Conservation (phyloP, 2,888 invertebrate genomes). For the Tetropium fuscum region DNA sequence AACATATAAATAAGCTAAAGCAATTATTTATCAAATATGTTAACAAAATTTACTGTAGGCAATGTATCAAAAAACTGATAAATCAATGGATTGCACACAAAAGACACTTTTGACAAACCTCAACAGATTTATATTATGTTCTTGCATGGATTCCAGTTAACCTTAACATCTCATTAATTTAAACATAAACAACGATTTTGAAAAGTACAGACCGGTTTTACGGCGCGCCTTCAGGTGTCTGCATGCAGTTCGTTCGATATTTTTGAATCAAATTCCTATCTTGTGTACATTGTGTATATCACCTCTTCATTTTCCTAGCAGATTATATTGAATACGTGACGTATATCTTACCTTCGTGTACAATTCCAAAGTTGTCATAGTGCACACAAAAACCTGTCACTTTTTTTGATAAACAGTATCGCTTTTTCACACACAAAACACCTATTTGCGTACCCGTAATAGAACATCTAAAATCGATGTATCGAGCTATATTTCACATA, state of each 20-base stretch:
- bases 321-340: background rate
- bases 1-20: no score
- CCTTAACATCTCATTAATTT: conserved; percentile 6
- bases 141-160: no score
- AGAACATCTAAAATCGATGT: conserved; percentile 14
- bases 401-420: conserved; percentile 6
- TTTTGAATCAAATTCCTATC: no score
- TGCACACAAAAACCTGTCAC: conserved; percentile 18
- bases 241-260: conserved; percentile 11
- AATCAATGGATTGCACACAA: no score
- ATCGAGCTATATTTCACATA: background rate
- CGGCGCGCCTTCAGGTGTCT: background rate
- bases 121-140: no score
- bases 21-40: no score
- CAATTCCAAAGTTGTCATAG: conserved; percentile 59
- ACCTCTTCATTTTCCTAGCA: no score
- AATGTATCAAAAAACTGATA: no score
- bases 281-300: no score
- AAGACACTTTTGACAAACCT: no score
- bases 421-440: conserved; percentile 14
- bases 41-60: no score
- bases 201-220: conserved; percentile 20
- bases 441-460: background rate
- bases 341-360: conserved; percentile 58
- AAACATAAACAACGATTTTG: conserved; percentile 11